Conservation (phyloP, 2,797 vertebrate genomes). For the Ptychadena robeensis region DNA sequence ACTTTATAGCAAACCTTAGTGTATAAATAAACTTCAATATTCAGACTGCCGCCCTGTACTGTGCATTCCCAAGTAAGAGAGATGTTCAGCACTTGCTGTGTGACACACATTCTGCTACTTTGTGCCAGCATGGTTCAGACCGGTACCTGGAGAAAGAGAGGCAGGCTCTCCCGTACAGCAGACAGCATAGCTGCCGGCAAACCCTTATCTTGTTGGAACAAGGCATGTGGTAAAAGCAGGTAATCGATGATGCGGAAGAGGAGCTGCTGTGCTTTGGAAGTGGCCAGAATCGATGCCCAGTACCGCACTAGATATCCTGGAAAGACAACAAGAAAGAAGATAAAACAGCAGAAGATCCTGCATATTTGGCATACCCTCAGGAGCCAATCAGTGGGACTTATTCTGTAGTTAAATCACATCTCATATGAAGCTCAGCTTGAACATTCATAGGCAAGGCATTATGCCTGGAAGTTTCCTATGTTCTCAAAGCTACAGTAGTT, state of each 20-base stretch:
- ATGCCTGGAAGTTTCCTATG: background rate
- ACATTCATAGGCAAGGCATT: conserved; percentile 3
- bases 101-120: background rate
- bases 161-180: conserved; percentile 87
- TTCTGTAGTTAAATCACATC: conserved; percentile 5
- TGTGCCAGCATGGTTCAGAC: background rate
- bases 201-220: conserved; percentile 87
- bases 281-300: conserved; percentile 92
- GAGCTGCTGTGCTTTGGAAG: conserved; percentile 91
- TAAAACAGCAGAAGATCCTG: conserved; percentile 31
- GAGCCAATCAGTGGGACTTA: conserved; percentile 5
- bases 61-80: background rate
- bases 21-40: no score
- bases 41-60: no score
- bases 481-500: background rate
- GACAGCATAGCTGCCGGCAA: conserved; percentile 76
- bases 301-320: conserved; percentile 91
- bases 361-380: conserved; percentile 2
- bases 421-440: background rate
- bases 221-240: conserved; percentile 86
- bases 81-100: background rate
- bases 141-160: conserved; percentile 89
- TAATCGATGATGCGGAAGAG: conserved; percentile 91
- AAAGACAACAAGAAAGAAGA: conserved; percentile 52
- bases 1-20: background rate